Evolutionary conservation across 2,797 vertebrate genomes (phyloP).

Genomic region (Takifugu rubripes): DNA sequence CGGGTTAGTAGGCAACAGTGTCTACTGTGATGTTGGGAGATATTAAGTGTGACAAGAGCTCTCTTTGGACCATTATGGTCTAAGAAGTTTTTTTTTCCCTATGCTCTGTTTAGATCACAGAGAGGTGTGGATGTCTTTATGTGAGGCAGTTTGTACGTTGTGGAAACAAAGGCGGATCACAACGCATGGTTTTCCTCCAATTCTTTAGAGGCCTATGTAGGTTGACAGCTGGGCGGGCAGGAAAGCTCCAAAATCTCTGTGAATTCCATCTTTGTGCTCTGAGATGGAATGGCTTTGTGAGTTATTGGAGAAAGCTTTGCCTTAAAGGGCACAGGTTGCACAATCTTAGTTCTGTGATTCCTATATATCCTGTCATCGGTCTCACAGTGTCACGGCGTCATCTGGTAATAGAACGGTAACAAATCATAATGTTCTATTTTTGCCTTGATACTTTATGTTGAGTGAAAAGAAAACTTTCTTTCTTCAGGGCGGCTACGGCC

Average conservation of each 20-base stretch:
- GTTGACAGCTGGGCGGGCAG: conserved; percentile 59
- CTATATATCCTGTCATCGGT: conserved; percentile 1
- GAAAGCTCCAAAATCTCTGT: conserved; percentile 28
- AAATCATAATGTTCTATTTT: conserved; percentile 14
- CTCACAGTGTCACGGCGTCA: conserved; percentile 1
- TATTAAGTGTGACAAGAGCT: conserved; percentile 21
- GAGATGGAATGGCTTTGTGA: conserved; percentile 31
- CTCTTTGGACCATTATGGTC: conserved; percentile 24
- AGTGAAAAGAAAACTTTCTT: conserved; percentile 22
- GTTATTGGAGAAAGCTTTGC: conserved; percentile 1
- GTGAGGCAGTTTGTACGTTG: conserved; percentile 28
- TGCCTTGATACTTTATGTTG: conserved; percentile 4
- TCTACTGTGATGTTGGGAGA: conserved; percentile 15
- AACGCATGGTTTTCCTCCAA: conserved; percentile 65
- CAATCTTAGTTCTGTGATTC: background rate
- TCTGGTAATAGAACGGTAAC: background rate
- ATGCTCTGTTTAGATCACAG: conserved; percentile 34
- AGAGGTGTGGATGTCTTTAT: conserved; percentile 53
- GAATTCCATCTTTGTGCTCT: conserved; percentile 24
- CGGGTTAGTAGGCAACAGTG: conserved; percentile 3
- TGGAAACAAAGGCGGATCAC: conserved; percentile 53
- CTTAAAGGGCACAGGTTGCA: background rate
- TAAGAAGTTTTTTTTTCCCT: conserved; percentile 24
- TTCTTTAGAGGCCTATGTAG: conserved; percentile 48
- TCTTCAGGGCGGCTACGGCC: conserved; percentile 7